Conservation (phyloP, 2,113 vertebrate genomes). For the Mastomys coucha region DNA sequence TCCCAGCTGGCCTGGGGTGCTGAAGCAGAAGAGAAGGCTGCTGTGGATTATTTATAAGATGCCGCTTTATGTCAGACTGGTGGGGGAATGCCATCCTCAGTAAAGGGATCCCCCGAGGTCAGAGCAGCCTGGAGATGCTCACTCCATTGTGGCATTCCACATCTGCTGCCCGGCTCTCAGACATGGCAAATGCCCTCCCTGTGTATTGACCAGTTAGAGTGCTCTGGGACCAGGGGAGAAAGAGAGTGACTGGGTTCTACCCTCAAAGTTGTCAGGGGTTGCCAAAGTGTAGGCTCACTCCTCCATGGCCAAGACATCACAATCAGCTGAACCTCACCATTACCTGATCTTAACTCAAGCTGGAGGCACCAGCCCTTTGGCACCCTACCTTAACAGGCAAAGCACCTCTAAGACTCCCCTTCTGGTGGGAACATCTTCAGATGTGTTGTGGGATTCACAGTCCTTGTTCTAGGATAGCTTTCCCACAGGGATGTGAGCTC, state of each 20-base stretch:
- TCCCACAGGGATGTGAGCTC: fast-evolving
- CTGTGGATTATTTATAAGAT: slow-evolving; percentile 62
- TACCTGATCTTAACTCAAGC: no score
- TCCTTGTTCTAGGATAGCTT: not conserved
- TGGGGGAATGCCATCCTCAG: not conserved
- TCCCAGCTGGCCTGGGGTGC: not conserved
- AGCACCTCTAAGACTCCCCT: no score
- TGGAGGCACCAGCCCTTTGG: not conserved
- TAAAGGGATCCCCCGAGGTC: fast-evolving
- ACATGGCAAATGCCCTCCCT: not conserved
- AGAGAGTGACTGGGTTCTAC: fast-evolving
- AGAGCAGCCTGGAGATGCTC: not conserved
- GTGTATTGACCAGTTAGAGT: not conserved
- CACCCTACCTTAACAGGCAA: fast-evolving
- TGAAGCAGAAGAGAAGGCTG: not conserved
- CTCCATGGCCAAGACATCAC: fast-evolving
- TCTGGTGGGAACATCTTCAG: not conserved
- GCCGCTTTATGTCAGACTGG: not conserved
- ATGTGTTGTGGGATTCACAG: not conserved
- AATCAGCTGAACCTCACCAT: not conserved
- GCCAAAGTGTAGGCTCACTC: no score
- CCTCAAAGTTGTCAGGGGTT: no score
- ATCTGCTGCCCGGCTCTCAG: not conserved
- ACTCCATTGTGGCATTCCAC: not conserved
- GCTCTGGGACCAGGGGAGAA: not conserved